Conservation (phyloP, 1,140 invertebrate species). For the Scaptomyza graminum region DNA sequence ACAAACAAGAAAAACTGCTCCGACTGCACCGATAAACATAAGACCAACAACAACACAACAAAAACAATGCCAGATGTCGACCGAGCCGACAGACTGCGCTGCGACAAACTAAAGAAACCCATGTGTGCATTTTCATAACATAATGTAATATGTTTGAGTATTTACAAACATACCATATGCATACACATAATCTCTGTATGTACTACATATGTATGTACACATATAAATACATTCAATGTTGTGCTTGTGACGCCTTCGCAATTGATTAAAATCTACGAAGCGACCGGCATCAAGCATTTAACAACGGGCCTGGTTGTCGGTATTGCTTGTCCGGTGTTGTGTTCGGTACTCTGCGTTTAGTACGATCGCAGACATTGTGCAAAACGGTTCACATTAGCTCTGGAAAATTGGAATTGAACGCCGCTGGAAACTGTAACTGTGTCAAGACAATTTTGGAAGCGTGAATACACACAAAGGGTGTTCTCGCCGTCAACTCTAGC, state of each 20-base stretch:
- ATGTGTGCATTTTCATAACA: constrained; percentile 28
- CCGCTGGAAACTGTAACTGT: constrained; percentile 28
- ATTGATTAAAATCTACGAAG: constrained; percentile 69
- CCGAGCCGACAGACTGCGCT: constrained; percentile 6
- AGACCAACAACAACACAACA: constrained; percentile 28
- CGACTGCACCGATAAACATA: constrained; percentile 39
- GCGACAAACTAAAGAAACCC: constrained; percentile 17
- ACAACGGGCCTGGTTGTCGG: constrained; percentile 29
- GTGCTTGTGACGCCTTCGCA: constrained; percentile 58
- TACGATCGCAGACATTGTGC: constrained; percentile 73
- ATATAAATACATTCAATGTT: constrained; percentile 20
- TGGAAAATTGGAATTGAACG: constrained; percentile 21
- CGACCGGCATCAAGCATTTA: constrained; percentile 30
- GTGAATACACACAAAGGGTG: constrained; percentile 31
- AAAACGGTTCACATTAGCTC: constrained; percentile 55
- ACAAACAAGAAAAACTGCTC: constrained; percentile 73
- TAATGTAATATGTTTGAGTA: constrained; percentile 5
- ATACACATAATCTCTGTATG: constrained; percentile 13
- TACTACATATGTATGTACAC: constrained; percentile 2
- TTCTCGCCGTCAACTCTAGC: background rate
- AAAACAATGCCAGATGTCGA: constrained; percentile 48
- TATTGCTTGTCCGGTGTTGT: constrained; percentile 52
- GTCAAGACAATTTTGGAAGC: constrained; percentile 35
- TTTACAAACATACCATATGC: background rate
- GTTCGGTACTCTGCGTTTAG: constrained; percentile 39